A percentile compares a stretch with the other conserved stretches of the same genome.
Conservation (phyloP, 2,888 invertebrate species). For the Pollenia griseotomentosa region DNA sequence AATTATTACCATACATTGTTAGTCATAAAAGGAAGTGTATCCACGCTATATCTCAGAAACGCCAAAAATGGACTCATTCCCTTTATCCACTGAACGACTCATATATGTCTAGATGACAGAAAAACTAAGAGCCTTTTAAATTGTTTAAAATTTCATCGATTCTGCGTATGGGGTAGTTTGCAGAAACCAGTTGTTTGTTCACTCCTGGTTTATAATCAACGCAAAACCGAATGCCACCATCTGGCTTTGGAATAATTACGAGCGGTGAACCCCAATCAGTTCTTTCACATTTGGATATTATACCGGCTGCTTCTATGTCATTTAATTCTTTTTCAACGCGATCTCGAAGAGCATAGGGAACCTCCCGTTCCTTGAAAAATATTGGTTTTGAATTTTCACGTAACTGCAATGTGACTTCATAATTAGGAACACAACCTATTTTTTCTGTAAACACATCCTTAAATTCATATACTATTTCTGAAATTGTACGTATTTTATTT, state of each 20-base stretch:
- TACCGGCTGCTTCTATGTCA: conserved; percentile 3
- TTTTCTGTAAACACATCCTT: conserved; percentile 52
- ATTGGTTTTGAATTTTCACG: conserved; percentile 56
- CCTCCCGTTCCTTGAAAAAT: conserved; percentile 50
- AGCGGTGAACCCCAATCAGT: conserved; percentile 29
- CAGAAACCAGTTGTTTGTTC: background rate
- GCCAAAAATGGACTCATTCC: no score
- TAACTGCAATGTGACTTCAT: conserved; percentile 49
- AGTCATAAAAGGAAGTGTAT: no score
- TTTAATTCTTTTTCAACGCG: no score
- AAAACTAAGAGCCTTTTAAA: no score
- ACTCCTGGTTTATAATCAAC: background rate
- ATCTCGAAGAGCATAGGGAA: no score
- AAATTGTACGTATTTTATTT: conserved; percentile 28
- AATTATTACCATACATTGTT: no score
- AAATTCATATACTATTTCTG: conserved; percentile 45
- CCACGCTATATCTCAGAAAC: no score
- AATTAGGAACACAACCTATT: conserved; percentile 52
- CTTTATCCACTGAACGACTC: no score
- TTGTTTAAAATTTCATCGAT: conserved; percentile 48
- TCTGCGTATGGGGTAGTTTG: conserved; percentile 25
- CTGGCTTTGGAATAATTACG: background rate
- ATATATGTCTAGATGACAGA: no score
- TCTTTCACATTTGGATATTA: conserved; percentile 45
- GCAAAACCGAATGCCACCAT: no score